Conservation (phyloP, 2,113 vertebrate genomes). For the Myxocyprinus asiaticus region DNA sequence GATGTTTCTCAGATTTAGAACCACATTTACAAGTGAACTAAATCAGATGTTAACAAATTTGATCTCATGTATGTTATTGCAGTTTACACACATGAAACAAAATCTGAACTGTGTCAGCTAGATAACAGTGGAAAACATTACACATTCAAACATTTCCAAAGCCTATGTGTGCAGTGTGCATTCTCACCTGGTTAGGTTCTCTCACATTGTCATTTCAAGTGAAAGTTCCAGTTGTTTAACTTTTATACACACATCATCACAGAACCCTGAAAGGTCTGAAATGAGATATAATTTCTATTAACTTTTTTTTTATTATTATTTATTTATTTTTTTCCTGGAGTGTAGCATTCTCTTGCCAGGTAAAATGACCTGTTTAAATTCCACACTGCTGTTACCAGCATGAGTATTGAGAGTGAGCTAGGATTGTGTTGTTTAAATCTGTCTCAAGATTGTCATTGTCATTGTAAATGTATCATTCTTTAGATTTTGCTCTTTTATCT, state of each 20-base stretch:
- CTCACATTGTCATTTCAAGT: conserved; percentile 6
- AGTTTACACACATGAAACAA: too few species aligned
- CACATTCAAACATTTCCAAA: neutral
- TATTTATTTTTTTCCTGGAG: neutral
- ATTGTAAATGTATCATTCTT: neutral
- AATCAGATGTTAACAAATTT: too few species aligned
- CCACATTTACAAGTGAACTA: too few species aligned
- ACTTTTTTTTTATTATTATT: neutral
- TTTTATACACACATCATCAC: neutral
- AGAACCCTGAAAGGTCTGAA: neutral
- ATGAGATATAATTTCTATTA: neutral
- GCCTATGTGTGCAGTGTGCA: neutral
- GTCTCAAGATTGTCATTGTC: neutral
- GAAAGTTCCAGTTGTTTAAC: conserved; percentile 10
- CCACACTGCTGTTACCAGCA: neutral
- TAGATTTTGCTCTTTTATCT: neutral
- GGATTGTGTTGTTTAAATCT: neutral
- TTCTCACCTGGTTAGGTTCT: conserved; percentile 10
- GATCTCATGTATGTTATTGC: too few species aligned
- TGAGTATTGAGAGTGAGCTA: too few species aligned
- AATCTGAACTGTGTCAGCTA: too few species aligned
- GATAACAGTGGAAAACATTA: too few species aligned
- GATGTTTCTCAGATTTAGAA: too few species aligned
- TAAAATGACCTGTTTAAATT: neutral
- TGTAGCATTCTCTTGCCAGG: neutral